These are phyloP conservation scores for Coenonympha arcania DNA, from an alignment of 2,888 invertebrate genomes.

Conservation along the genomic window DNA sequence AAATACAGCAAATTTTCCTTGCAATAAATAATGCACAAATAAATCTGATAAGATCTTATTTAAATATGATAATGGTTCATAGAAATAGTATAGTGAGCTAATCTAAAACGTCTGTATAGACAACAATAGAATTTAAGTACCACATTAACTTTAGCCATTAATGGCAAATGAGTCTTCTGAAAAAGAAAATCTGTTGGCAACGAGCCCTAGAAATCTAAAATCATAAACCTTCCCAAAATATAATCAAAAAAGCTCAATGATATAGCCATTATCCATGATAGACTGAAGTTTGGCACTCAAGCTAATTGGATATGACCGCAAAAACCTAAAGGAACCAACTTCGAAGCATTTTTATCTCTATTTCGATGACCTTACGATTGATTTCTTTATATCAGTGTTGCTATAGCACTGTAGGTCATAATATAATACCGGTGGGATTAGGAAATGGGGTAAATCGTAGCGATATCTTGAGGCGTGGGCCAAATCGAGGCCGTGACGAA, in stretches of 20 bases:
- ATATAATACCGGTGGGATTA: constrained; percentile 43
- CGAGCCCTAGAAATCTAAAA: not conserved
- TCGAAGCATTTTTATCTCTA: constrained; percentile 11
- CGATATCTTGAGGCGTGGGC: constrained; percentile 61
- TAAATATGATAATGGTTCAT: not conserved
- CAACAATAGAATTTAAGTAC: not conserved
- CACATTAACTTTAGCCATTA: not conserved
- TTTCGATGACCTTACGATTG: not conserved
- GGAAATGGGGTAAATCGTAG: constrained; percentile 64
- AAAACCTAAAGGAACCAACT: not conserved
- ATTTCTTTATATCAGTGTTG: not conserved
- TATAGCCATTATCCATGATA: constrained; percentile 20
- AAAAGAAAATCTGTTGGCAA: not conserved
- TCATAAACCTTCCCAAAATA: not conserved
- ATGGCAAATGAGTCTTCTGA: not conserved
- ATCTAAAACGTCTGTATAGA: not conserved
- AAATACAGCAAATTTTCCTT: too few relatives aligned
- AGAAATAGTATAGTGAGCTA: not conserved
- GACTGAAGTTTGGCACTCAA: constrained; percentile 22
- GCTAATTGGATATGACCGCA: constrained; percentile 18
- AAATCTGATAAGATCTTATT: too few relatives aligned
- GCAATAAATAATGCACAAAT: too few relatives aligned
- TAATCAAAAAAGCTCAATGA: constrained; percentile 7
- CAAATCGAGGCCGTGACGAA: constrained; percentile 65
- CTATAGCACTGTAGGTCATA: constrained; percentile 34